phyloP scores from a whole-genome alignment of 2,888 invertebrate genomes.

The Molorchus minor region DNA sequence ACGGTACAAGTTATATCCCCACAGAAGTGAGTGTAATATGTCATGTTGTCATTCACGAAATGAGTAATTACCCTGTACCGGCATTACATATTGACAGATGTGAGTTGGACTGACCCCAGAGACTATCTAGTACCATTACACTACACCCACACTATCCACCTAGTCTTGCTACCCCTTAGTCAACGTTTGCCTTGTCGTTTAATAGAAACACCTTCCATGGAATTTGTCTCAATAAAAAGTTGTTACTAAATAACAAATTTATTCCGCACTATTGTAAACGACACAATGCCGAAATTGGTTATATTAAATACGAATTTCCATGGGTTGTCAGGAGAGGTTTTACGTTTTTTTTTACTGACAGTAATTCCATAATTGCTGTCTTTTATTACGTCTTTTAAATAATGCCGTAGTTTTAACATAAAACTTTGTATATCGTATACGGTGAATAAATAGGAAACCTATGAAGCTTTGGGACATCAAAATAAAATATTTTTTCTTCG shows the following conservation, averaged over 20 bases:
- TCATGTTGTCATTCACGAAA: conserved; percentile 61
- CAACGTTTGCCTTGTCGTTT: conserved; percentile 26
- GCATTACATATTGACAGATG: conserved; percentile 61
- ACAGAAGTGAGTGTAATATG: conserved; percentile 57
- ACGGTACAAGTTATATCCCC: conserved; percentile 43
- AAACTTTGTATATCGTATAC: too few species aligned
- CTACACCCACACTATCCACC: conserved; percentile 34
- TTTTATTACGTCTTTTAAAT: too few species aligned
- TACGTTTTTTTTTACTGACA: conserved; percentile 5
- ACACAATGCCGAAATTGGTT: conserved; percentile 19
- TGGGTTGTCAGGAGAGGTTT: conserved; percentile 7
- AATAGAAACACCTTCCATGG: conserved; percentile 31
- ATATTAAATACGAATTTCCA: conserved; percentile 14
- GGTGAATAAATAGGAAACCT: too few species aligned
- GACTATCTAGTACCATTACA: conserved; percentile 49
- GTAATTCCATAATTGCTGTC: conserved; percentile 11
- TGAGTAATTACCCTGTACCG: conserved; percentile 59
- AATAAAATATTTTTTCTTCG: too few species aligned
- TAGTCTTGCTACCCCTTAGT: conserved; percentile 31
- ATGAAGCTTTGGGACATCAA: too few species aligned
- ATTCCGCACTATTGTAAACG: conserved; percentile 27
- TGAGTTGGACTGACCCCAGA: conserved; percentile 55
- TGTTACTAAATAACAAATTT: conserved; percentile 22
- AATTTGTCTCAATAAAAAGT: not conserved
- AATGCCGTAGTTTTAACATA: too few species aligned